Conservation (phyloP, 2,888 invertebrate genomes). For the Leucophenga montana region DNA sequence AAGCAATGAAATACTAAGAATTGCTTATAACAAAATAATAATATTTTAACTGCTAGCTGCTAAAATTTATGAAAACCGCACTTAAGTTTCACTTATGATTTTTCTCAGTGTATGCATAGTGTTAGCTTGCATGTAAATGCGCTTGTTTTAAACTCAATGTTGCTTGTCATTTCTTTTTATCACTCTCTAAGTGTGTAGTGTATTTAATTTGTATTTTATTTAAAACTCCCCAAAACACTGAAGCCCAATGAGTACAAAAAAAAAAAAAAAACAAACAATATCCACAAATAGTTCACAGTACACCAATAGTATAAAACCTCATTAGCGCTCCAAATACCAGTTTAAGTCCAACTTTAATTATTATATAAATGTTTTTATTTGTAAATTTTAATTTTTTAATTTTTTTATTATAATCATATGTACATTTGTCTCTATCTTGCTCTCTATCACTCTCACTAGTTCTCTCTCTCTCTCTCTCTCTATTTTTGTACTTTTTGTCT, state of each 20-base stretch:
- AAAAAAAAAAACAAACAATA: conserved; percentile 18
- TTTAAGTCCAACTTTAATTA: conserved; percentile 35
- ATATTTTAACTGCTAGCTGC: not conserved
- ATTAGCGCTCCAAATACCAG: conserved; percentile 13
- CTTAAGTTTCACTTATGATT: not conserved
- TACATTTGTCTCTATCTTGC: conserved; percentile 50
- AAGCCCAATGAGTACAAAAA: no score
- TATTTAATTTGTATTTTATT: not conserved
- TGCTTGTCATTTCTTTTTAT: conserved; percentile 1
- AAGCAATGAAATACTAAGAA: not conserved
- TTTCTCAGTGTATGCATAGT: not conserved
- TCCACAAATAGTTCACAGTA: conserved; percentile 9
- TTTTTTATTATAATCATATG: conserved; percentile 52
- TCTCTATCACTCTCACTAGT: conserved; percentile 27
- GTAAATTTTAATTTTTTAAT: conserved; percentile 32
- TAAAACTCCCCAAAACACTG: not conserved
- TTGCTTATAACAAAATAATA: not conserved
- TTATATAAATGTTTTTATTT: conserved; percentile 10
- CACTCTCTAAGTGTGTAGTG: not conserved
- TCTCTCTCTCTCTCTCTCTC: conserved; percentile 19
- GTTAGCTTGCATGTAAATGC: not conserved
- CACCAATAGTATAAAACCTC: conserved; percentile 14
- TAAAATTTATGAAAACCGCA: conserved; percentile 16
- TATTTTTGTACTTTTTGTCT: conserved; percentile 5
- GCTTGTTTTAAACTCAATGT: not conserved